Evolutionary conservation across 2,113 vertebrate genomes (phyloP).

Genomic region (Elgaria multicarinata): DNA sequence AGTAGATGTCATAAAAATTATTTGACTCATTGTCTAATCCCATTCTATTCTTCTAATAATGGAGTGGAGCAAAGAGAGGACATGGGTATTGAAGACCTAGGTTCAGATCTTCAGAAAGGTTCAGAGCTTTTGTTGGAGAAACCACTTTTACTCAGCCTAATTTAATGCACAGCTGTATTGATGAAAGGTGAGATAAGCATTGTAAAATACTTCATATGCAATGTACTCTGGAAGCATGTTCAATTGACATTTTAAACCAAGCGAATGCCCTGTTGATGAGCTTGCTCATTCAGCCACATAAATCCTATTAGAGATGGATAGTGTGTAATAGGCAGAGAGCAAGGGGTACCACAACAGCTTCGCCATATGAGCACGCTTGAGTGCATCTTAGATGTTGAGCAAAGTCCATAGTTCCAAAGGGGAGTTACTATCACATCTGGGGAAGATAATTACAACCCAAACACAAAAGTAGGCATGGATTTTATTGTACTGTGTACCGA

Average conservation of each 20-base stretch:
- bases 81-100: neutral
- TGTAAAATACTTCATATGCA: neutral
- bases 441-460: neutral
- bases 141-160: neutral
- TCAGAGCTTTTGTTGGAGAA: neutral
- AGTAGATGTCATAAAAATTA: neutral
- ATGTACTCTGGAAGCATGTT: neutral
- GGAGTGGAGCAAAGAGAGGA: neutral
- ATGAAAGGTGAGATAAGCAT: neutral
- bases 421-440: neutral
- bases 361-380: neutral
- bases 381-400: neutral
- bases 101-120: too few relatives aligned
- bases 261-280: neutral
- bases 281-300: neutral
- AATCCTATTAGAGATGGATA: neutral
- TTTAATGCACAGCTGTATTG: neutral
- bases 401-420: neutral
- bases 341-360: neutral
- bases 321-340: neutral
- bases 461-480: neutral
- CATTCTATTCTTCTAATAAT: neutral
- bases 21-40: neutral
- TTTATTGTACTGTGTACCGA: neutral
- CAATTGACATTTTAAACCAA: neutral